A percentile compares a stretch with the other conserved stretches of the same genome.
phyloP scores from a whole-genome alignment of 2,797 vertebrate species.

The Astyanax mexicanus region DNA sequence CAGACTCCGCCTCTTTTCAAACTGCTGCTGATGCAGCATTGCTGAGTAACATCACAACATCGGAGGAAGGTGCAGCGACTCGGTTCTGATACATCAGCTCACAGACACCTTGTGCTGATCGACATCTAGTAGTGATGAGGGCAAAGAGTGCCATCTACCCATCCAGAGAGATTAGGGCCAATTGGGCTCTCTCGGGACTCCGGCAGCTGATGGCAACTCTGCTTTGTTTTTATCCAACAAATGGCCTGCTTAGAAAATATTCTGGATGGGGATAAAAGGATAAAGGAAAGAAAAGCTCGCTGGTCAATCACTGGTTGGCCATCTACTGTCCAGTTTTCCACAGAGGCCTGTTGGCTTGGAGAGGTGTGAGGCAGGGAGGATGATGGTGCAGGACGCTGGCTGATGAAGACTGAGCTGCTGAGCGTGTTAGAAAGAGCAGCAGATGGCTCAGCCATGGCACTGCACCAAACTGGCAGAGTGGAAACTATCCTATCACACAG shows the following conservation, averaged over 20 bases:
- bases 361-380: not conserved
- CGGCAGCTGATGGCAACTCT: no score
- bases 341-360: slow-evolving; percentile 11
- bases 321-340: slow-evolving; percentile 12
- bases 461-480: slow-evolving; percentile 38
- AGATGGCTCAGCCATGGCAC: slow-evolving; percentile 57
- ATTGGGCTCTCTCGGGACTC: no score
- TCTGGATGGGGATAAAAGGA: not conserved
- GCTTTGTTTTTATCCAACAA: not conserved
- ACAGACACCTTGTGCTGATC: no score
- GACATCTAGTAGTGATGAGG: no score
- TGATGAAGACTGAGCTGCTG: slow-evolving; percentile 34
- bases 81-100: no score
- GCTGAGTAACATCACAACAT: no score
- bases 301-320: slow-evolving; percentile 1
- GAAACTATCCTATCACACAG: slow-evolving; percentile 15
- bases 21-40: no score
- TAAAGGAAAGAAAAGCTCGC: not conserved
- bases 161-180: no score
- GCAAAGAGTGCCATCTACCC: no score
- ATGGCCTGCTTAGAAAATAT: slow-evolving; percentile 2
- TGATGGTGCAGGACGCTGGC: slow-evolving; percentile 3
- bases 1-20: no score
- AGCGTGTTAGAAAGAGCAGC: slow-evolving; percentile 44
- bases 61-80: no score